phyloP scores from a whole-genome alignment of 92 coral and sea anemone species.

The Parazoanthus atlanticus region DNA sequence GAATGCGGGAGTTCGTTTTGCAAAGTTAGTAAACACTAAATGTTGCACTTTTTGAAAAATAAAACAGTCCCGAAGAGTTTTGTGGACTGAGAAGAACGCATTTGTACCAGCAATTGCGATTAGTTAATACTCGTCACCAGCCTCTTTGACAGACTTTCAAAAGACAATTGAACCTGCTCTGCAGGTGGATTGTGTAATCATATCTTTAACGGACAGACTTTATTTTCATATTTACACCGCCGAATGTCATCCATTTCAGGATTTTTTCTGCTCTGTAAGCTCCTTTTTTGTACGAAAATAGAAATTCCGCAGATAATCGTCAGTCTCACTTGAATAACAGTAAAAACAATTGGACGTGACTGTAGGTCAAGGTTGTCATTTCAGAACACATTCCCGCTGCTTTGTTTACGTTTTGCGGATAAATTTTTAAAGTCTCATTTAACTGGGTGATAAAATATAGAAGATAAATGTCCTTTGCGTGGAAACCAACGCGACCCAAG shows the following conservation, averaged over 20 bases:
- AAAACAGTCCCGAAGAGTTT: not conserved
- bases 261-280: not conserved
- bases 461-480: constrained; percentile 11
- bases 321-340: not conserved
- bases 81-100: no score
- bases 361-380: not conserved
- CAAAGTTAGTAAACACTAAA: not conserved
- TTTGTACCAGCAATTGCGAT: not conserved
- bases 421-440: not conserved
- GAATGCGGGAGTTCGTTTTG: not conserved
- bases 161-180: not conserved
- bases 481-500: constrained; percentile 8
- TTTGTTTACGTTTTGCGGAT: constrained; percentile 13
- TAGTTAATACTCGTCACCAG: not conserved
- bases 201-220: not conserved
- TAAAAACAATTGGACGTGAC: not conserved
- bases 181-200: constrained; percentile 32
- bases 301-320: not conserved
- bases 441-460: not conserved
- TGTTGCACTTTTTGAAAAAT: not conserved
- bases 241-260: not conserved
- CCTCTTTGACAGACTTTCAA: not conserved
- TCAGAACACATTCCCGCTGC: constrained; percentile 6
- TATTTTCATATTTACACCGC: not conserved
- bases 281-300: not conserved